Conservation (phyloP, 2,113 vertebrate genomes). For the Tauraco erythrolophus region DNA sequence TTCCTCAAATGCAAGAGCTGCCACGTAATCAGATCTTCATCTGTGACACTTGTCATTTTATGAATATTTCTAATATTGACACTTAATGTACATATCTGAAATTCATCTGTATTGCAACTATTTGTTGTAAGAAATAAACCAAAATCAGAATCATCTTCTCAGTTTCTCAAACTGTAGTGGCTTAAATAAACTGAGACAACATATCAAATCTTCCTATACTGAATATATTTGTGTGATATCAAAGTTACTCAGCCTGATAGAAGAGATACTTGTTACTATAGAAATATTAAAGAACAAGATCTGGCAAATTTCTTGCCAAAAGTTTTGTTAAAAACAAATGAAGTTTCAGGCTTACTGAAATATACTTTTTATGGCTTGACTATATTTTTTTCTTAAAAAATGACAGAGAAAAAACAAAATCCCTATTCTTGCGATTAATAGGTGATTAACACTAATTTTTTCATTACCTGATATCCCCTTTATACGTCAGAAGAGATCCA, state of each 20-base stretch:
- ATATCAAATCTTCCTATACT: background rate
- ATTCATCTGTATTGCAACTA: background rate
- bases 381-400: background rate
- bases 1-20: background rate
- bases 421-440: background rate
- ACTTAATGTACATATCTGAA: background rate
- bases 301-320: background rate
- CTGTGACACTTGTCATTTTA: background rate
- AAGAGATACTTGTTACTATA: background rate
- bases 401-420: rapidly evolving
- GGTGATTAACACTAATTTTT: background rate
- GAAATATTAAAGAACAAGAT: background rate
- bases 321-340: background rate
- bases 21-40: background rate
- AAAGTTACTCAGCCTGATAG: background rate
- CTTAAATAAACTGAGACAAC: background rate
- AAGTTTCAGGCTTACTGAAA: background rate
- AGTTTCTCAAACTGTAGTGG: background rate
- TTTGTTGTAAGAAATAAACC: background rate
- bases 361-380: background rate
- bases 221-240: background rate
- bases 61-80: background rate
- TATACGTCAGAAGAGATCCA: background rate
- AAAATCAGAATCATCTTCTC: background rate
- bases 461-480: background rate